These are phyloP conservation scores for Megathymus violae DNA, from an alignment of 1,140 invertebrate species.

Conservation along the genomic window DNA sequence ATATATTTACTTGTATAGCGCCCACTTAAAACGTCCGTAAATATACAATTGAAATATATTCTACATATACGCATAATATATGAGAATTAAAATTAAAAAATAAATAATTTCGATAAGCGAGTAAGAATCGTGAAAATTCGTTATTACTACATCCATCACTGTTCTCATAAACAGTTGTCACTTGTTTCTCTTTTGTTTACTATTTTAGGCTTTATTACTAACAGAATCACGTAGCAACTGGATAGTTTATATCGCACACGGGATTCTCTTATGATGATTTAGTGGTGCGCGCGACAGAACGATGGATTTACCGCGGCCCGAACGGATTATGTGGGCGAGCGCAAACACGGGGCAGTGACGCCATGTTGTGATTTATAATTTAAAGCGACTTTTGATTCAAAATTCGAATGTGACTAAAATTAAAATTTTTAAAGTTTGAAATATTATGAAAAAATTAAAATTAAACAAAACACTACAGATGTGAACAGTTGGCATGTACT, in stretches of 20 bases:
- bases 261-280: slow-evolving; percentile 84
- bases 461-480: background rate
- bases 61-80: too few species aligned
- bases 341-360: slow-evolving; percentile 79
- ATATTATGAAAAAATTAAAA: background rate
- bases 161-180: background rate
- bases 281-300: slow-evolving; percentile 69
- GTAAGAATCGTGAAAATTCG: background rate
- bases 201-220: slow-evolving; percentile 30
- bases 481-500: too few species aligned
- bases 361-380: slow-evolving; percentile 76
- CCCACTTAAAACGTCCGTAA: too few species aligned
- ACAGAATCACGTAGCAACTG: slow-evolving; percentile 22
- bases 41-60: too few species aligned
- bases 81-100: too few species aligned
- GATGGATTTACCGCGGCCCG: slow-evolving; percentile 81
- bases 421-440: slow-evolving; percentile 27
- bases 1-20: too few species aligned
- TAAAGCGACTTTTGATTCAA: slow-evolving; percentile 74
- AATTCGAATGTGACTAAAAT: slow-evolving; percentile 42
- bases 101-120: too few species aligned
- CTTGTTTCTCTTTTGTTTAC: slow-evolving; percentile 15
- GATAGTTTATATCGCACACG: slow-evolving; percentile 41
- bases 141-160: background rate
- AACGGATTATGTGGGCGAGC: slow-evolving; percentile 83